Evolutionary conservation across 2,797 vertebrate genomes (phyloP).

Genomic region (Bradypodion ventrale): DNA sequence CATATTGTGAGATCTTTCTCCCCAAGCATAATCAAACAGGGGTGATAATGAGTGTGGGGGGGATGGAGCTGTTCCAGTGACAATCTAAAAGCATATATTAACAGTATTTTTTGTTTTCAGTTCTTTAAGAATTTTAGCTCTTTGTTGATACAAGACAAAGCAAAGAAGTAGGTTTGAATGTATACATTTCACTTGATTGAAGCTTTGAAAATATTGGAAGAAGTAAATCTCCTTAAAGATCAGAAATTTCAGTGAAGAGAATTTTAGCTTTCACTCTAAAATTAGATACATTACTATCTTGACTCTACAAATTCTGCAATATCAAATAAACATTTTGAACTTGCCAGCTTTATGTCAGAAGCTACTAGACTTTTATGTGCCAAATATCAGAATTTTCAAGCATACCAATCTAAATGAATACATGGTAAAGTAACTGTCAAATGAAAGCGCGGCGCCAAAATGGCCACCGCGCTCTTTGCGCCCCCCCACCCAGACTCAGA

Average conservation of each 20-base stretch:
- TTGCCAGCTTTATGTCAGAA: not conserved
- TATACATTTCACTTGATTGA: not conserved
- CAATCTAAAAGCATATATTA: slow-evolving; percentile 27
- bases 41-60: not conserved
- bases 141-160: fast-evolving
- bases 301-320: not conserved
- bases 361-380: not conserved
- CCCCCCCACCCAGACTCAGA: no score
- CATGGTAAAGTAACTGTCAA: not conserved
- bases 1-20: not conserved
- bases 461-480: no score
- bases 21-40: not conserved
- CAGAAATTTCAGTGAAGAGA: not conserved
- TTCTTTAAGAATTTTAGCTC: slow-evolving; percentile 5
- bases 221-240: not conserved
- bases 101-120: slow-evolving; percentile 53
- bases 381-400: not conserved
- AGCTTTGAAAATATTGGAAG: not conserved
- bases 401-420: not conserved
- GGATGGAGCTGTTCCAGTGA: not conserved
- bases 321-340: not conserved
- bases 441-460: no score
- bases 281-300: not conserved
- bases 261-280: not conserved
- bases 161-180: not conserved